Percentiles rank a stretch among this genome's conserved stretches.
These are phyloP conservation scores for Hylia prasina DNA, from an alignment of 2,113 vertebrate species.

Conservation along the genomic window DNA sequence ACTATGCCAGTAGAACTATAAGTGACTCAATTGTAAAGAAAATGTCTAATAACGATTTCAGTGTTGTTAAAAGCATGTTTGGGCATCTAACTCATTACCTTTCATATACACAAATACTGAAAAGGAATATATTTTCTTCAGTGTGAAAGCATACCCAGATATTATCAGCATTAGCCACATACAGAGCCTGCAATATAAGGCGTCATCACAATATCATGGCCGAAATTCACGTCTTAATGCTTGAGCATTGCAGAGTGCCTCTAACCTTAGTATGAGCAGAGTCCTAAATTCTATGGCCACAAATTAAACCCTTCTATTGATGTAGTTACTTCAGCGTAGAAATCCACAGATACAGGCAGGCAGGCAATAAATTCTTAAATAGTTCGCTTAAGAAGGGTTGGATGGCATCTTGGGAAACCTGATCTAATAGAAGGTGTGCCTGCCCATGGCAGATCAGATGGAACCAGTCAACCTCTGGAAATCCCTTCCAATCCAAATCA, in stretches of 20 bases:
- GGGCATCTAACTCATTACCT: background rate
- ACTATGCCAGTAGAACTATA: background rate
- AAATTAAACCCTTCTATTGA: background rate
- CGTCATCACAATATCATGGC: background rate
- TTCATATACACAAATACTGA: background rate
- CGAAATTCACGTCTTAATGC: background rate
- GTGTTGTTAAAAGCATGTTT: background rate
- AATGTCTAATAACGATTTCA: background rate
- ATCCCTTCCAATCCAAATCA: background rate
- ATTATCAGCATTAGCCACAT: background rate
- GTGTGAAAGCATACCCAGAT: background rate
- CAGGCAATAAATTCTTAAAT: background rate
- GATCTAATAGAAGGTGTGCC: background rate
- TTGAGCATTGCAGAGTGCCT: background rate
- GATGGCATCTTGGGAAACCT: background rate
- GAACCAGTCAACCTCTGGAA: background rate
- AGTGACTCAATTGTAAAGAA: background rate
- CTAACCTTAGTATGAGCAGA: background rate
- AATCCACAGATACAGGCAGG: background rate
- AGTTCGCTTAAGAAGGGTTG: background rate
- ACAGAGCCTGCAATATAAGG: background rate
- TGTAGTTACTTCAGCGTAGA: background rate
- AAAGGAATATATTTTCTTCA: background rate
- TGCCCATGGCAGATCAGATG: accelerated
- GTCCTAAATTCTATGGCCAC: background rate